Evolutionary conservation across 2,797 vertebrate species (phyloP).

Genomic region (Parotocinclus haroldoi): DNA sequence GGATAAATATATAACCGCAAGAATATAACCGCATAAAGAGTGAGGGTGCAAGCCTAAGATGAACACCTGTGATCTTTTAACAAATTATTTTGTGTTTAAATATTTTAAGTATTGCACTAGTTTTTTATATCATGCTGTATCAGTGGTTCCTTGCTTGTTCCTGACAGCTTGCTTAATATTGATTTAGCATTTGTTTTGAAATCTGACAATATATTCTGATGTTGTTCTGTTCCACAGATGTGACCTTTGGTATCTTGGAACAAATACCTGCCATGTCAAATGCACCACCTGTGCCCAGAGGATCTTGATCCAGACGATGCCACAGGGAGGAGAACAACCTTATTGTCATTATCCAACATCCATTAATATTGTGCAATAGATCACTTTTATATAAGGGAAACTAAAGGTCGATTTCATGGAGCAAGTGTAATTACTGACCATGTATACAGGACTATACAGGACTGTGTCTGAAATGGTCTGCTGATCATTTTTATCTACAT

Average conservation of each 20-base stretch:
- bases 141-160: background rate
- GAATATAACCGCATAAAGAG: no score
- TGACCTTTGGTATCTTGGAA: conserved; percentile 26
- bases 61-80: no score
- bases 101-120: no score
- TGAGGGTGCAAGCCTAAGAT: no score
- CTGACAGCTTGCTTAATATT: background rate
- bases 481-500: no score
- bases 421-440: no score
- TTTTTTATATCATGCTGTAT: background rate
- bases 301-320: background rate
- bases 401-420: no score
- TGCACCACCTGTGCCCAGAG: conserved; percentile 1
- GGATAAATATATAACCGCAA: no score
- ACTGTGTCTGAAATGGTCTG: no score
- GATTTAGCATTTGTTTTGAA: background rate
- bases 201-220: background rate
- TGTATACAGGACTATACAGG: no score
- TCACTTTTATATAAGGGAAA: no score
- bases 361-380: background rate
- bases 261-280: background rate
- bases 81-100: no score
- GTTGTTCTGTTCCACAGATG: background rate
- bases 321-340: background rate
- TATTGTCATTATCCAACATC: background rate